phyloP scores from a whole-genome alignment of 2,888 invertebrate species.

The Trachelus stipa region DNA sequence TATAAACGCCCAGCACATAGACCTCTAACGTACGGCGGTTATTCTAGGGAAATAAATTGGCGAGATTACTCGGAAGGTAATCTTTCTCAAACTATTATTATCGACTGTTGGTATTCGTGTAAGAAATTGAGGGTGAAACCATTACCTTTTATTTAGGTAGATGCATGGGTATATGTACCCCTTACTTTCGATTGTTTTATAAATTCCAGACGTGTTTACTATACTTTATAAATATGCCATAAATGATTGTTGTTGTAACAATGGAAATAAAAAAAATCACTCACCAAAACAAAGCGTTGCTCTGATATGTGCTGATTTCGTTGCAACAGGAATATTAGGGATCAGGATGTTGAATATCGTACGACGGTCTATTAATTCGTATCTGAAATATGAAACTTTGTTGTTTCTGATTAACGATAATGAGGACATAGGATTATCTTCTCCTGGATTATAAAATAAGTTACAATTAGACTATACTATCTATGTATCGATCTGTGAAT shows the following conservation, averaged over 20 bases:
- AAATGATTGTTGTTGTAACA: background rate
- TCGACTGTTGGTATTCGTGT: background rate
- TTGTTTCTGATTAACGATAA: background rate
- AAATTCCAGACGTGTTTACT: background rate
- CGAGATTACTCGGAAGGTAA: background rate
- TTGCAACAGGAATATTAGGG: background rate
- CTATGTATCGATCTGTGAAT: too few species aligned
- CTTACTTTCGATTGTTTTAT: too few species aligned
- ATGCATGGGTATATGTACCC: too few species aligned
- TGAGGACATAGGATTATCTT: background rate
- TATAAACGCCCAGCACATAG: too few species aligned
- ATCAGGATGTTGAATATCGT: too few species aligned
- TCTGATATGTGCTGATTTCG: background rate
- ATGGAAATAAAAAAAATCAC: background rate
- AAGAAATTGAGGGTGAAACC: background rate
- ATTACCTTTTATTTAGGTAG: too few species aligned
- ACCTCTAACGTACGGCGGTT: too few species aligned
- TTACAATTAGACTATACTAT: too few species aligned
- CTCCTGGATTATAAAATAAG: too few species aligned
- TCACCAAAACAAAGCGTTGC: background rate
- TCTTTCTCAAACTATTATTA: background rate
- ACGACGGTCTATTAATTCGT: background rate
- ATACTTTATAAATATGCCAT: background rate
- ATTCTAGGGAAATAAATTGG: background rate
- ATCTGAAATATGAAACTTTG: background rate